A percentile compares a stretch with the other conserved stretches of the same genome.
Conservation (phyloP, 1,140 invertebrate genomes). For the Alviniconcha marisindica region DNA sequence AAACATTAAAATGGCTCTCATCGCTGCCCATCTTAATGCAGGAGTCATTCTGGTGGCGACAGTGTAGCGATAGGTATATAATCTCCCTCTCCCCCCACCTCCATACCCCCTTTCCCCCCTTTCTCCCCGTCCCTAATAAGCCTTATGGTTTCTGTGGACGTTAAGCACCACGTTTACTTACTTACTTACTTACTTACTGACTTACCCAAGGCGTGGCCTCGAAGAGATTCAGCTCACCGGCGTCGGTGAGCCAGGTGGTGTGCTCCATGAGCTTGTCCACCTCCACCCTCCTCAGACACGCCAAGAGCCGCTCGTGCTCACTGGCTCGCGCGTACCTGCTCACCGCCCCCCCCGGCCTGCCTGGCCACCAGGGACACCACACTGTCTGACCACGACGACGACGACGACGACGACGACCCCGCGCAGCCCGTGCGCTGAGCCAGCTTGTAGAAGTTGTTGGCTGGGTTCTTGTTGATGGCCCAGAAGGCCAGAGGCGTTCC, state of each 20-base stretch:
- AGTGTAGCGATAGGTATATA: neutral
- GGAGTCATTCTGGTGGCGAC: neutral
- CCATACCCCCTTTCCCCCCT: too few species aligned
- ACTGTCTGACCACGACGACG: neutral
- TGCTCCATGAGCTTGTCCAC: neutral
- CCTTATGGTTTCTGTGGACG: too few species aligned
- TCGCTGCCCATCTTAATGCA: neutral
- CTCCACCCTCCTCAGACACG: neutral
- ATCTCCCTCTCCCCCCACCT: too few species aligned
- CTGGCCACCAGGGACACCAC: neutral
- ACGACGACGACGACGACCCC: too few species aligned
- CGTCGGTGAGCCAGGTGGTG: neutral
- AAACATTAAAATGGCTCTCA: neutral
- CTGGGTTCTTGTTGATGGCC: slow-evolving; percentile 50
- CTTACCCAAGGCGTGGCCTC: slow-evolving; percentile 2
- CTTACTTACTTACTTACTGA: neutral
- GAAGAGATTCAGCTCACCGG: neutral
- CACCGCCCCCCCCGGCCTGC: neutral
- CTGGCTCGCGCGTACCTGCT: neutral
- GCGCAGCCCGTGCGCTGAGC: neutral
- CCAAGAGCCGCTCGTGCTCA: neutral
- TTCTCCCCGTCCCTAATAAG: too few species aligned
- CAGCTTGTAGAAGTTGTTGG: neutral
- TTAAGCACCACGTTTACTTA: too few species aligned
- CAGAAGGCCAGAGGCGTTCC: slow-evolving; percentile 60